Conservation (phyloP, 2,113 vertebrate species). For the Mormyrus iriodes region DNA sequence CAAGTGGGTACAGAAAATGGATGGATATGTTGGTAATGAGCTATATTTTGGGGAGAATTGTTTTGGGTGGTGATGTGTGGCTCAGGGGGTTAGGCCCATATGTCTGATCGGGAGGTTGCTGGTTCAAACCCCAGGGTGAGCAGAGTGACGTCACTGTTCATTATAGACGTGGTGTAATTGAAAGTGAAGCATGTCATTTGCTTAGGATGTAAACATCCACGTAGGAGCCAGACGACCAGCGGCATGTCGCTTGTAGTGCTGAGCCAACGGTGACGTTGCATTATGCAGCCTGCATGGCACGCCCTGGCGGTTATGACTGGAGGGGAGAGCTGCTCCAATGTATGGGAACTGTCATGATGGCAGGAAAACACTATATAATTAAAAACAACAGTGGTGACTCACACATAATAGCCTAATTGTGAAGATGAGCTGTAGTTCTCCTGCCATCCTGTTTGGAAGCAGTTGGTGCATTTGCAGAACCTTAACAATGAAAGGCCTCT, state of each 20-base stretch:
- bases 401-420: background rate
- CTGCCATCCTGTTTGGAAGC: background rate
- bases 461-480: background rate
- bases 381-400: constrained; percentile 10
- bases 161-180: background rate
- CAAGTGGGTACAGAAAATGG: background rate
- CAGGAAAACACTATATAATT: background rate
- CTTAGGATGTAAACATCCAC: background rate
- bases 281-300: background rate
- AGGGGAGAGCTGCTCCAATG: background rate
- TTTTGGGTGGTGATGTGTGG: background rate
- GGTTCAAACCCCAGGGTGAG: background rate
- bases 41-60: background rate
- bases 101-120: background rate
- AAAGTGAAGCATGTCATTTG: background rate
- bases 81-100: background rate
- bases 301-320: background rate
- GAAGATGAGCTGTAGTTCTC: background rate
- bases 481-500: background rate
- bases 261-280: background rate
- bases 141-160: background rate
- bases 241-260: background rate
- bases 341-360: background rate
- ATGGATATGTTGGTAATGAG: background rate
- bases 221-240: background rate